These are phyloP conservation scores for Lycocerus yunnanus DNA, from an alignment of 2,888 invertebrate genomes.

Conservation along the genomic window DNA sequence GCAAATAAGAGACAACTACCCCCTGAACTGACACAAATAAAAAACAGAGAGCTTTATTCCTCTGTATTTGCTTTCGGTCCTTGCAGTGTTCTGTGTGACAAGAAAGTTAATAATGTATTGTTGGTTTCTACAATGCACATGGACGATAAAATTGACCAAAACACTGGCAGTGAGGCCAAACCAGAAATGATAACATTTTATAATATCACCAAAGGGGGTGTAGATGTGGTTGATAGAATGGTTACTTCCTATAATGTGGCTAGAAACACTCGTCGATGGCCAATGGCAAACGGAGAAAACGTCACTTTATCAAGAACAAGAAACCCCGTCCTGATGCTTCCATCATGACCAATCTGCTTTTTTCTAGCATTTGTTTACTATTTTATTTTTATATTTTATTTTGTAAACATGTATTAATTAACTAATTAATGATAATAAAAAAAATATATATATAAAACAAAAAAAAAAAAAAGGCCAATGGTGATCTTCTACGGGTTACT, in stretches of 20 bases:
- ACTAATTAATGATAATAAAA: too few species aligned
- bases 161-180: not conserved
- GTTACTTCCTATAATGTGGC: not conserved
- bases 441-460: too few species aligned
- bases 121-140: slow-evolving; percentile 19
- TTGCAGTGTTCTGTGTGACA: slow-evolving; percentile 13
- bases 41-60: not conserved
- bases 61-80: slow-evolving; percentile 14
- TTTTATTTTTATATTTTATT: too few species aligned
- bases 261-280: slow-evolving; percentile 16
- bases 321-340: too few species aligned
- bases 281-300: too few species aligned
- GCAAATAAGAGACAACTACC: slow-evolving; percentile 24
- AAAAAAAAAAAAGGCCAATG: too few species aligned
- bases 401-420: too few species aligned
- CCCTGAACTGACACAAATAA: slow-evolving; percentile 14
- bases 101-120: slow-evolving; percentile 14
- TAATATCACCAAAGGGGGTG: slow-evolving; percentile 1
- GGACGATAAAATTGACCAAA: slow-evolving; percentile 1
- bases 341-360: too few species aligned
- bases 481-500: slow-evolving; percentile 13
- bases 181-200: slow-evolving; percentile 9
- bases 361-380: too few species aligned
- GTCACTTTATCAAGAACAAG: too few species aligned
- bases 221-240: too few species aligned